These are phyloP conservation scores for Lasius platythorax DNA, from an alignment of 2,888 invertebrate genomes.

Conservation along the genomic window DNA sequence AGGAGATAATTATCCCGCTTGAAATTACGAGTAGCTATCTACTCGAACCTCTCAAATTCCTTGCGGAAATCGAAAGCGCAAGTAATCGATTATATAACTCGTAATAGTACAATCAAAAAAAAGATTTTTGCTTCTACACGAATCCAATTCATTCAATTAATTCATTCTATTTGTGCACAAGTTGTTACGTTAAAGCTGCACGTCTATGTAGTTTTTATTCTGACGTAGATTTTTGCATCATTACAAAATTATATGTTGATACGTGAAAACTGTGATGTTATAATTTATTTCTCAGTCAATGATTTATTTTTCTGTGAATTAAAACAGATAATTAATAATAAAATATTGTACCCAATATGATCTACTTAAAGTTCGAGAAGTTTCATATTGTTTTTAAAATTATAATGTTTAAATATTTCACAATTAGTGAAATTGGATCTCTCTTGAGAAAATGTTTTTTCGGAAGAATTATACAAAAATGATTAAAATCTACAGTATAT, in stretches of 20 bases:
- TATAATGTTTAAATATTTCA: background rate
- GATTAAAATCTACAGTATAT: background rate
- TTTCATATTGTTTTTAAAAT: background rate
- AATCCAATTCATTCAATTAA: slow-evolving; percentile 42
- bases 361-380: background rate
- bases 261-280: slow-evolving; percentile 4
- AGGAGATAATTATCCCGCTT: slow-evolving; percentile 63
- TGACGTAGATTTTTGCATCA: background rate
- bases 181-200: slow-evolving; percentile 4
- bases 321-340: background rate
- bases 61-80: slow-evolving; percentile 31
- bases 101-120: background rate
- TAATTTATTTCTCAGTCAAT: background rate
- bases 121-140: background rate
- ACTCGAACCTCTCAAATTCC: slow-evolving; percentile 57
- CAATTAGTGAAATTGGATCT: background rate
- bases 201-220: slow-evolving; percentile 10
- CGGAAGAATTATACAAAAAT: background rate
- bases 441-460: background rate
- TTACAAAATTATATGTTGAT: slow-evolving; percentile 27
- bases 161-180: slow-evolving; percentile 5
- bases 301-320: background rate
- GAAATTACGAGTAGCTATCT: slow-evolving; percentile 56
- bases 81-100: slow-evolving; percentile 53
- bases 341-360: background rate